Evolutionary conservation across 2,888 invertebrate species (phyloP).

Genomic region (Acleris holmiana): DNA sequence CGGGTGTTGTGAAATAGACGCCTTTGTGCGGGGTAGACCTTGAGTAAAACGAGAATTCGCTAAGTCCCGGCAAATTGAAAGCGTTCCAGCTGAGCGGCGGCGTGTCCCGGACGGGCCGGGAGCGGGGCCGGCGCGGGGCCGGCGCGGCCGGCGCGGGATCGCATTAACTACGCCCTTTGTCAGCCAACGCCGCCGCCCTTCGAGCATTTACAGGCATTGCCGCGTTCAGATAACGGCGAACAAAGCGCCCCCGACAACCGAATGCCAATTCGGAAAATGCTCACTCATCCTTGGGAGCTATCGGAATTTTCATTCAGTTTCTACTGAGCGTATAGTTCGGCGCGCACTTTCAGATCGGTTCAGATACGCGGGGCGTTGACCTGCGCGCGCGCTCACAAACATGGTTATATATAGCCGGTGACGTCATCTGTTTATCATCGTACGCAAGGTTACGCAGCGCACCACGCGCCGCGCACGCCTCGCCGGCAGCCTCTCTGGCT

Average conservation of each 20-base stretch:
- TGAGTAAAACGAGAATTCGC: conserved; percentile 57
- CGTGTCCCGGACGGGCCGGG: conserved; percentile 47
- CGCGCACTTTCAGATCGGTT: conserved; percentile 61
- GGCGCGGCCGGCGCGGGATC: conserved; percentile 49
- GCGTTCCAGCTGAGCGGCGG: conserved; percentile 60
- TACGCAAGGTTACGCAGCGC: conserved; percentile 75
- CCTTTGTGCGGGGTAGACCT: conserved; percentile 63
- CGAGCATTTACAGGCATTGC: conserved; percentile 61
- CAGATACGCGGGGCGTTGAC: conserved; percentile 68
- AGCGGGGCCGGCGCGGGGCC: conserved; percentile 42
- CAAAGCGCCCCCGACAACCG: conserved; percentile 59
- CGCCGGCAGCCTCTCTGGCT: conserved; percentile 21
- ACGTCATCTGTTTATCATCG: conserved; percentile 82
- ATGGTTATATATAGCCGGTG: conserved; percentile 73
- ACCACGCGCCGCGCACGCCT: conserved; percentile 57
- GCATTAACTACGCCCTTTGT: conserved; percentile 63
- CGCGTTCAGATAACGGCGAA: conserved; percentile 65
- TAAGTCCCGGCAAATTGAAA: conserved; percentile 67
- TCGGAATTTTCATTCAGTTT: conserved; percentile 48
- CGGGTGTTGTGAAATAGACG: conserved; percentile 58
- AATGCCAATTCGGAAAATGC: conserved; percentile 63
- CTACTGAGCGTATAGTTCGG: conserved; percentile 48
- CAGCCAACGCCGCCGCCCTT: conserved; percentile 52
- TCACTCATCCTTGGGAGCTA: conserved; percentile 59
- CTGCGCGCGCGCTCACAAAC: conserved; percentile 71